Conservation (phyloP, 2,888 invertebrate species). For the Oscheius sp. region DNA sequence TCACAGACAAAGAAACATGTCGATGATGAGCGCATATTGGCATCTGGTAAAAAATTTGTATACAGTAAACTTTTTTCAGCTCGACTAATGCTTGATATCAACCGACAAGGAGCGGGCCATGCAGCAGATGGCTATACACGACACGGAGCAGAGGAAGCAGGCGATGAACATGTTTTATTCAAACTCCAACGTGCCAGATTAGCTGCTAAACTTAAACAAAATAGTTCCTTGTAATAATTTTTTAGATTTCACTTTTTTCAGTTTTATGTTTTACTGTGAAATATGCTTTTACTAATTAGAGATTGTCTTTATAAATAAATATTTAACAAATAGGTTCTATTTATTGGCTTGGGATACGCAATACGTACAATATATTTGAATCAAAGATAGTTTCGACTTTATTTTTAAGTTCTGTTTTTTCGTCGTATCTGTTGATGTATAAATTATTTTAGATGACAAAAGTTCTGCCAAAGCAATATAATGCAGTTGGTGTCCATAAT, state of each 20-base stretch:
- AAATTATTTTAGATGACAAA: neutral
- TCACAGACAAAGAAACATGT: constrained; percentile 31
- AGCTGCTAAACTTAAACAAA: constrained; percentile 46
- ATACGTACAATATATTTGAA: too few relatives aligned
- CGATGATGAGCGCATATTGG: constrained; percentile 51
- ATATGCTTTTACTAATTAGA: too few relatives aligned
- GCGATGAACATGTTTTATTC: constrained; percentile 60
- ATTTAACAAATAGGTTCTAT: too few relatives aligned
- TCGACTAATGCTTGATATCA: constrained; percentile 63
- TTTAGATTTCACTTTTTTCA: neutral
- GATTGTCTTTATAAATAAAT: too few relatives aligned
- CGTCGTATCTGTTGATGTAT: too few relatives aligned
- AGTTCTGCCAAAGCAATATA: neutral
- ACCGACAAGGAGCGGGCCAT: constrained; percentile 40
- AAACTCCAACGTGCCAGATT: constrained; percentile 60
- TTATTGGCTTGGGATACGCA: too few relatives aligned
- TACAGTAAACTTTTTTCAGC: too few relatives aligned
- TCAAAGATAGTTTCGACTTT: too few relatives aligned
- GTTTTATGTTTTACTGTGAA: neutral
- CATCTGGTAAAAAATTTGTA: constrained; percentile 51
- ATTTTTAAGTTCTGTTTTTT: too few relatives aligned
- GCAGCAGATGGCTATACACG: constrained; percentile 66
- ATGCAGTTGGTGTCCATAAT: constrained; percentile 4
- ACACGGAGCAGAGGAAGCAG: constrained; percentile 40
- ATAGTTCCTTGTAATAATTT: constrained; percentile 8